Evolutionary conservation across 2,113 vertebrate genomes (phyloP).

Genomic region (Condylura cristata): DNA sequence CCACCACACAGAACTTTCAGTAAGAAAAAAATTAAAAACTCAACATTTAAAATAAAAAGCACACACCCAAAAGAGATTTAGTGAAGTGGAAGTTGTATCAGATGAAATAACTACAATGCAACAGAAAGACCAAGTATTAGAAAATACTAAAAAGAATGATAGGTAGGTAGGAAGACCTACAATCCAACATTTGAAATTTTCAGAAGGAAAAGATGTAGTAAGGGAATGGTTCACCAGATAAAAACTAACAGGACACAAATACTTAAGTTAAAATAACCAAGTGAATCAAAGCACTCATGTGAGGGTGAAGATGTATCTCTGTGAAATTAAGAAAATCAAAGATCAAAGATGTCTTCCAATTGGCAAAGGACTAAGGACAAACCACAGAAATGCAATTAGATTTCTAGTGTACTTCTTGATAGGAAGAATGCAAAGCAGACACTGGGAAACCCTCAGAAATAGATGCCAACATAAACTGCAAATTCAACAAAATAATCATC

Average conservation of each 20-base stretch:
- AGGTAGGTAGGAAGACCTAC: neutral
- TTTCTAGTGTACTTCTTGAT: neutral
- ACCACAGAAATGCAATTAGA: neutral
- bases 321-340: neutral
- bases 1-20: neutral
- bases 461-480: neutral
- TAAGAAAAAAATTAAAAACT: conserved; percentile 2
- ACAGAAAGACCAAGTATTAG: neutral
- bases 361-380: neutral
- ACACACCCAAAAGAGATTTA: neutral
- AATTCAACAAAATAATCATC: neutral
- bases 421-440: neutral
- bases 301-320: neutral
- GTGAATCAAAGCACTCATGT: neutral
- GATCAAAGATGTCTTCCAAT: conserved; percentile 3
- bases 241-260: neutral
- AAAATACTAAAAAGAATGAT: neutral
- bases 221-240: neutral
- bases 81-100: neutral
- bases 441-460: neutral
- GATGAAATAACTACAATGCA: neutral
- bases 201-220: neutral
- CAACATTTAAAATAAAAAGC: conserved; percentile 8
- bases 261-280: conserved; percentile 1
- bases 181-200: neutral